Evolutionary conservation across 2,797 vertebrate genomes (phyloP).

Genomic region (Percopsis omiscomaycus): DNA sequence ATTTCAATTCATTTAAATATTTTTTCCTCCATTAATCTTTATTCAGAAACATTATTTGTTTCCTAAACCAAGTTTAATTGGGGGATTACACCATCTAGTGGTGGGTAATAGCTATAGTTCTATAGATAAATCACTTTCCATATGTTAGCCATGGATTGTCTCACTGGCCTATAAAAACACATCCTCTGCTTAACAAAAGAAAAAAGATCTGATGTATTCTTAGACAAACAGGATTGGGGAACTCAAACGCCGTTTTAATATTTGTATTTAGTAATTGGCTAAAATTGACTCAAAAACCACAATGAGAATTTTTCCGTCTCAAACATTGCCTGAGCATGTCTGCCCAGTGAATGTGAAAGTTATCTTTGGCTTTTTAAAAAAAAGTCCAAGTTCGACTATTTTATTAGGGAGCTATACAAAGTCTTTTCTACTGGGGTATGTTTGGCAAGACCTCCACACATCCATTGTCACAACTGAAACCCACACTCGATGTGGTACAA

Average conservation of each 20-base stretch:
- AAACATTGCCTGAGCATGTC: conserved; percentile 60
- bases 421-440: conserved; percentile 37
- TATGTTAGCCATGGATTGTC: neutral
- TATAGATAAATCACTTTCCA: conserved; percentile 2
- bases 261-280: conserved; percentile 45
- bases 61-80: neutral
- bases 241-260: conserved; percentile 44
- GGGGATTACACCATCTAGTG: conserved; percentile 49
- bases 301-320: conserved; percentile 55
- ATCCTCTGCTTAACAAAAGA: neutral
- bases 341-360: conserved; percentile 54
- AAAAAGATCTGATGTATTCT: too few species aligned
- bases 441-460: conserved; percentile 51
- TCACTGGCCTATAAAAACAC: conserved; percentile 6
- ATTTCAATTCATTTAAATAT: neutral
- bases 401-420: conserved; percentile 40
- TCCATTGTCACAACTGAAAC: conserved; percentile 51
- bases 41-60: neutral
- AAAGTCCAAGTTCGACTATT: conserved; percentile 43
- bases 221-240: conserved; percentile 26
- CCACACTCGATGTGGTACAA: conserved; percentile 59
- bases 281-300: conserved; percentile 64
- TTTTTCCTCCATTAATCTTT: conserved; percentile 1
- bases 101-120: conserved; percentile 17
- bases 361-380: conserved; percentile 66